These are phyloP conservation scores for Cosmia trapezina DNA, from an alignment of 2,888 invertebrate genomes.

Conservation along the genomic window DNA sequence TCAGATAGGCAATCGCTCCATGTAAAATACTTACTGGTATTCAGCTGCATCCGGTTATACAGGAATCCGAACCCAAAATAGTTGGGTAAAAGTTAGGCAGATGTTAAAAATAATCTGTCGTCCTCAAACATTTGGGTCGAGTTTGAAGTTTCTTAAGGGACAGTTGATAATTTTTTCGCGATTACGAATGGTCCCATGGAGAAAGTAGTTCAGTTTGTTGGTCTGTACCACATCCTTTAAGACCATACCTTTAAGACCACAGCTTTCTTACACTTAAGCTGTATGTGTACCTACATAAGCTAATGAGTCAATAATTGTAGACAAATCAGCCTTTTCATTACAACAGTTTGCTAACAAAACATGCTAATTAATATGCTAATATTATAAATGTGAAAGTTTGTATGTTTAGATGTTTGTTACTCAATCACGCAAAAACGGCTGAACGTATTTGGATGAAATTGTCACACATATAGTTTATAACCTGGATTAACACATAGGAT, in stretches of 20 bases:
- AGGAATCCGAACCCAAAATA: too few relatives aligned
- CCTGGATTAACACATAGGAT: too few relatives aligned
- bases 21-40: too few relatives aligned
- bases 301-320: neutral
- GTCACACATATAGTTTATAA: too few relatives aligned
- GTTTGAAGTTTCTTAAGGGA: neutral
- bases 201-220: neutral
- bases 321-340: neutral
- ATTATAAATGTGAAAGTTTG: too few relatives aligned
- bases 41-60: too few relatives aligned
- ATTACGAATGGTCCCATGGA: neutral
- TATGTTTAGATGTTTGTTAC: too few relatives aligned
- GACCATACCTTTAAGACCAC: neutral
- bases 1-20: too few relatives aligned
- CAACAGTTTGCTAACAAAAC: neutral
- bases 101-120: neutral
- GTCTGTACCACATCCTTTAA: neutral
- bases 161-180: neutral
- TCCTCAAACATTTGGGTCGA: neutral
- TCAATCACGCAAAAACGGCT: too few relatives aligned
- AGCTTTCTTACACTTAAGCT: neutral
- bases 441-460: too few relatives aligned
- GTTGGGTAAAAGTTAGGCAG: too few relatives aligned
- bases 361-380: too few relatives aligned
- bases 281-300: neutral